Evolutionary conservation across 1,140 invertebrate species (phyloP), one percentile per base, ranked within the genome.

Genomic region (Mya arenaria): DNA sequence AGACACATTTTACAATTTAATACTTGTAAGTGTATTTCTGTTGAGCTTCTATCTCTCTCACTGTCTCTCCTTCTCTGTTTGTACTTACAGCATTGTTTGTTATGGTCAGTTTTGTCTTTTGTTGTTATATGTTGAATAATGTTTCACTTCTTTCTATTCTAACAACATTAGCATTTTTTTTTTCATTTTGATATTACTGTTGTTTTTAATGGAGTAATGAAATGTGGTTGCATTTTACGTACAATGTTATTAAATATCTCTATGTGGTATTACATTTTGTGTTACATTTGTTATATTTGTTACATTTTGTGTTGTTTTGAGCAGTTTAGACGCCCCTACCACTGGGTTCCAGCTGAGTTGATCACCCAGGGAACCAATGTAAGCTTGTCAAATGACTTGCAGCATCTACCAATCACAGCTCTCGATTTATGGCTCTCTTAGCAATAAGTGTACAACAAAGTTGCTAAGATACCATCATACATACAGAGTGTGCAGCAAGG

Each of bases 261-360:
- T 63, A 63, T 8, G 28, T 69, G 36, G 30, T 66, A 23, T 68
- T 37, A 6, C 34, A 23, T 69, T 69, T 0, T 23, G 23, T 60
- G 1, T 56, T 4, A n/a, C 32, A 58, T 52, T 48, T 34, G 28
- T n/a, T 39, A 72, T 62, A 55, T 39, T 66, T 36, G 37, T 82
- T 73, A 25, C 66, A 60, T 65, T 82, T 37, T 81, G 36, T 77
- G 62, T 39, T 75, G 55, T 68, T 69, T 79, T 58, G 58, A 37
- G 10, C 41, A 75, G 66, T 69, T 60, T 71, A 80, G 48, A 52
- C 60, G 66, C 13, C 44, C 69, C 52, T 69, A 68, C n/a, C 52
- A 39, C 25, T 80, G 77, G 77, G 62, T 80, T 32, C 77, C 30
- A 25, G 32, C 56, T n/a, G 77, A 80, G 23, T 39, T 80, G 19